phyloP scores from a whole-genome alignment of 2,113 vertebrate species.

The Aleadryas rufinucha region DNA sequence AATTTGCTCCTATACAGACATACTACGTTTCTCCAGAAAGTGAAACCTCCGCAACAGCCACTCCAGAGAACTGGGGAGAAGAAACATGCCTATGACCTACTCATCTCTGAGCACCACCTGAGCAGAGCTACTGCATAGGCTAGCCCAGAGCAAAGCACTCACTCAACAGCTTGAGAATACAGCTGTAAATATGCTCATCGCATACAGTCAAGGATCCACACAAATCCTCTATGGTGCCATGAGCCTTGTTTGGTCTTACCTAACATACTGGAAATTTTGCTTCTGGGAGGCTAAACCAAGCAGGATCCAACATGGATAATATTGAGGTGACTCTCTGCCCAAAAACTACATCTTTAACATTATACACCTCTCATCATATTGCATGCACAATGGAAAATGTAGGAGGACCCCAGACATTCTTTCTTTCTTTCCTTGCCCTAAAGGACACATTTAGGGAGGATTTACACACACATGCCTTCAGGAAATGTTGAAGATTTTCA shows the following conservation, averaged over 20 bases:
- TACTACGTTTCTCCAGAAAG: neutral
- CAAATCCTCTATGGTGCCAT: neutral
- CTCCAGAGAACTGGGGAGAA: neutral
- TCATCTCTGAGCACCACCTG: neutral
- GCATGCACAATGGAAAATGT: neutral
- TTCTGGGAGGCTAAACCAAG: neutral
- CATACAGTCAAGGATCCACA: neutral
- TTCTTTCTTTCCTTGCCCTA: neutral
- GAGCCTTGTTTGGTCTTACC: neutral
- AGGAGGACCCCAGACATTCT: rapidly evolving
- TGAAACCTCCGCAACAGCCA: neutral
- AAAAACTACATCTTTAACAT: neutral
- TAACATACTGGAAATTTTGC: neutral
- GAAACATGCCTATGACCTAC: neutral
- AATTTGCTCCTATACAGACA: neutral
- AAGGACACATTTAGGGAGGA: neutral
- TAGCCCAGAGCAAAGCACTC: neutral
- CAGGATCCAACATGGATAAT: neutral
- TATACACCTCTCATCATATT: neutral
- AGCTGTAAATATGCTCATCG: neutral
- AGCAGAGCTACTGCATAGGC: neutral
- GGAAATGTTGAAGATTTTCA: neutral
- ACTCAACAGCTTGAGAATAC: rapidly evolving
- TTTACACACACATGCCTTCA: neutral
- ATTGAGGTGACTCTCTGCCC: neutral